Conservation (phyloP, 2,113 vertebrate genomes). For the Otis tarda region DNA sequence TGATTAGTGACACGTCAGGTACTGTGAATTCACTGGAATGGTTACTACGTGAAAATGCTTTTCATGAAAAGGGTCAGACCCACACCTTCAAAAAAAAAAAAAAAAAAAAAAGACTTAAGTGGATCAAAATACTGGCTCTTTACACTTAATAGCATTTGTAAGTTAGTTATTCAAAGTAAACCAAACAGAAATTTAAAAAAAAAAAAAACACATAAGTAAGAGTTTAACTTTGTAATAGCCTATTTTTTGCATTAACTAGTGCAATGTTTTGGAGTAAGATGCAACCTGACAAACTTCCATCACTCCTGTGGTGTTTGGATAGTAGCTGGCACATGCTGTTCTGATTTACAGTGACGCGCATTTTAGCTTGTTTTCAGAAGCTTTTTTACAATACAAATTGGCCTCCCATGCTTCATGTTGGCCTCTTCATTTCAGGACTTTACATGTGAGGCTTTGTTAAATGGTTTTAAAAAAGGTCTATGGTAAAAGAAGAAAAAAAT, state of each 20-base stretch:
- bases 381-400: neutral
- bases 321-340: neutral
- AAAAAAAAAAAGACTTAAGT: accelerated
- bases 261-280: neutral
- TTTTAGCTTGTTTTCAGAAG: neutral
- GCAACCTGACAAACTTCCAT: neutral
- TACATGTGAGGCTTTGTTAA: neutral
- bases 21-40: neutral
- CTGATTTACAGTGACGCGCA: neutral
- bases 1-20: neutral
- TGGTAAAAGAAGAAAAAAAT: neutral
- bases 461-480: neutral
- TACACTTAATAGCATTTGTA: neutral
- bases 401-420: neutral
- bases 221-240: neutral
- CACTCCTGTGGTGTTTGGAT: neutral
- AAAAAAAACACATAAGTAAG: neutral
- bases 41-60: neutral
- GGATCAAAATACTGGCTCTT: neutral
- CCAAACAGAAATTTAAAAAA: neutral
- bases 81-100: neutral
- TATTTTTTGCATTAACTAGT: neutral
- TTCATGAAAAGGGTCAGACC: neutral
- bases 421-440: neutral
- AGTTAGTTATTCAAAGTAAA: neutral